Base-by-base conservation (phyloP, 2,797 vertebrate species). In the Tokudaia tokunoshimensis region DNA sequence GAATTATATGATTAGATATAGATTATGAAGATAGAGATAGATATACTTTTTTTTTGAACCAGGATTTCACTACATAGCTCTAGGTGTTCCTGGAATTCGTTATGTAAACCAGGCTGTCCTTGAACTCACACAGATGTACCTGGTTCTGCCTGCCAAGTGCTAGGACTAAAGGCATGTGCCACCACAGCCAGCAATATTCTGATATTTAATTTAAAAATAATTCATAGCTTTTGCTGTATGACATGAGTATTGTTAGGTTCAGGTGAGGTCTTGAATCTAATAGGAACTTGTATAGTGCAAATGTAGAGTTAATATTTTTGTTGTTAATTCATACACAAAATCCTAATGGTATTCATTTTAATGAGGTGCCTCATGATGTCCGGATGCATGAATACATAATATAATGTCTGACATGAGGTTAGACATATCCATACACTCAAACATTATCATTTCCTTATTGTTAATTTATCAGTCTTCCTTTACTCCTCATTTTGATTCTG, bases 131-230 rank as follows among this genome's bases (percentile, higher is more conserved):
- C 37, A 63, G 2, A 72, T 37, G 29, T 63, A 1, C 41, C 59
- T 63, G n/a, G 1, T 29, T 63, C 15, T 63, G 24, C 41, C 26
- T 47, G 4, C 22, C 41, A 63, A 19, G 24, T 83, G 15, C 26
- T 83, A 17, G 26, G n/a, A 83, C 37, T 37, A 63, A 29, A 63
- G 44, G 26, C 26, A 76, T 47, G 26, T 31, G 26, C 13, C 24
- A 78, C 26, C 14, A 63, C 0, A 47, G 26, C 15, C 31, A 11
- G 59, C 37, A 84, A 34, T 65, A 65, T 17, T 76, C 9, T 76
- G 44, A n/a, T 44, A 89, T 89, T 81, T 91, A 91, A 85, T 31
- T 13, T 65, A 89, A 82, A 11, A 88, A 91, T 88, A 91, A 94
- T 65, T 89, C 59, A 37, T 14, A 87, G 50, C 10, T 65, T 74